Evolutionary conservation across 2,113 vertebrate species (phyloP), one percentile per base, ranked within the genome.

Genomic region (Chlorodrepanis virens): DNA sequence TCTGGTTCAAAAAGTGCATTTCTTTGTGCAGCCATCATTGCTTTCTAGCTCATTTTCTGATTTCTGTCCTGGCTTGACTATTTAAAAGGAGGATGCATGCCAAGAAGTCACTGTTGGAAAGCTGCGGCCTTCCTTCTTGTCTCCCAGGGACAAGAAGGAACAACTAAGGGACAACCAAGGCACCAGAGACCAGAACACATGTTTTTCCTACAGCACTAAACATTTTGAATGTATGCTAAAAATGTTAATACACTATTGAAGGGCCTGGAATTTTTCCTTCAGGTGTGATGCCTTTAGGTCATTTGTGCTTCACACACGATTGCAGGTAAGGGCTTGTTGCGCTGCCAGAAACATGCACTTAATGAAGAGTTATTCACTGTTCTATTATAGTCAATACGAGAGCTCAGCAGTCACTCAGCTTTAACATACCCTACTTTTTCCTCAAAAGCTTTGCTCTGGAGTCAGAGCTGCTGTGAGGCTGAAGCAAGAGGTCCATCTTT

Each of bases 181-280:
- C 57, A 28, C 27, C 50, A 0, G 68, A 87, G 56, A 70, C 40
- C 13, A 50, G 72, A 90, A 87, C 74, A 64, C 2, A 10, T 81
- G 54, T 70, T 90, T 85, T 69, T 82, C 65, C 72, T 44, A 83
- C 57, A 64, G 9, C 42, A 79, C 69, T 79, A 54, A 79, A 57
- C 8, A 14, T 79, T 85, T 56, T 95, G 82, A 97, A 89, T 88
- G 84, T 70, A 94, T 95, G 82, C 68, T 96, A 96, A 96, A 94
- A 97, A 97, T 97, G 87, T 94, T 95, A 96, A 86, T 84, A 54
- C 15, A 4, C 92, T 96, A 93, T 88, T 94, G 94, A 96, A 96
- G 21, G 69, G 70, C 67, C 37, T 96, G 96, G 96, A 97, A 97
- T 98, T 97, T 97, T 91, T 92, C 95, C 97, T 96, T 94, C 68